A percentile compares a stretch with the other conserved stretches of the same genome.
Conservation (phyloP, 2,797 vertebrate species). For the Phyllotis vaccarum region DNA sequence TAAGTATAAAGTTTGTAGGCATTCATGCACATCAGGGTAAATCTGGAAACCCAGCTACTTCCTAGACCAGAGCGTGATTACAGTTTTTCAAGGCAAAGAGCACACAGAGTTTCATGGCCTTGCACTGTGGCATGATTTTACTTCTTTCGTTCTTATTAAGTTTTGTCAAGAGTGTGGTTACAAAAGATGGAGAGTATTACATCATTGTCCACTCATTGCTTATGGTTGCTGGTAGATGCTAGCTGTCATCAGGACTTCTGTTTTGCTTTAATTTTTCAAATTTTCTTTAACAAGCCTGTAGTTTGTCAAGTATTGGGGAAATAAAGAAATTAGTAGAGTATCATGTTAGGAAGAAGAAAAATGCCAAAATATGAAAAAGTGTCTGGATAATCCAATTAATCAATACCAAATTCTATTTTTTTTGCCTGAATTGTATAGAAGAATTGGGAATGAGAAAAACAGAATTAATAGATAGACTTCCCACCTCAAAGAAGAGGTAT, state of each 20-base stretch:
- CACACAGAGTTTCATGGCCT: not conserved
- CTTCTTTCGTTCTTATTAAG: not conserved
- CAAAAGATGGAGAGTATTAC: not conserved
- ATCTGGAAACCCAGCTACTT: not conserved
- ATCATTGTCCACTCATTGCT: not conserved
- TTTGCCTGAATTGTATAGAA: not conserved
- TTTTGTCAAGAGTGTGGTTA: not conserved
- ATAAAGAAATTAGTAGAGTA: not conserved
- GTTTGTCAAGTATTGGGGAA: not conserved
- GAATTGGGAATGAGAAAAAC: not conserved
- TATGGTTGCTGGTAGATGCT: not conserved
- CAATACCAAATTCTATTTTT: not conserved
- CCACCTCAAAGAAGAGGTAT: not conserved
- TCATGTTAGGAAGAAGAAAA: not conserved
- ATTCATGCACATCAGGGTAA: not conserved
- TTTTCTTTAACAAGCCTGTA: slow-evolving; percentile 8
- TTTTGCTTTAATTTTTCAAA: not conserved
- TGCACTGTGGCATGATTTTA: not conserved
- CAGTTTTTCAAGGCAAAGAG: not conserved
- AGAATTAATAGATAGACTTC: not conserved
- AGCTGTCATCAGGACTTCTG: slow-evolving; percentile 9
- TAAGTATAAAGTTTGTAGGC: not conserved
- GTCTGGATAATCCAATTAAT: not conserved
- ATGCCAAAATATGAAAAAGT: not conserved
- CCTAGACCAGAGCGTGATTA: not conserved